These are phyloP conservation scores for Lissonota sp. DNA, from an alignment of 2,888 invertebrate species.

Conservation along the genomic window DNA sequence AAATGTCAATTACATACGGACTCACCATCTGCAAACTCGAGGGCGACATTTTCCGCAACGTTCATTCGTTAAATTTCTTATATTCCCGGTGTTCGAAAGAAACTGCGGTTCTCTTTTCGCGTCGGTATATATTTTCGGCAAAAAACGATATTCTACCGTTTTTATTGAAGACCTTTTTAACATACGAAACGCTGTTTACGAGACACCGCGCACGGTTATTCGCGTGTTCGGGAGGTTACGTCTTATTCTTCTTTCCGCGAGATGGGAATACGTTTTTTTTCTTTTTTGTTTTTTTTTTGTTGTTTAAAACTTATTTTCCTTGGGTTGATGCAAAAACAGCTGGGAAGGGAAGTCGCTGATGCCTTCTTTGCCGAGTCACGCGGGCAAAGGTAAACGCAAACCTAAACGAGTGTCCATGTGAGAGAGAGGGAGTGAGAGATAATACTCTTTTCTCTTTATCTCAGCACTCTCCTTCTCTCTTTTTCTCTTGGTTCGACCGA, in stretches of 20 bases:
- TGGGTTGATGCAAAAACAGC: constrained; percentile 43
- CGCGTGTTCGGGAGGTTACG: constrained; percentile 61
- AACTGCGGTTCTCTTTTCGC: too few relatives aligned
- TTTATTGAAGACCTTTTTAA: constrained; percentile 61
- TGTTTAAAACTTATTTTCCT: constrained; percentile 59
- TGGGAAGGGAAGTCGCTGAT: constrained; percentile 53
- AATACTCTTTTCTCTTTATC: background rate
- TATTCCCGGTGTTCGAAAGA: constrained; percentile 19
- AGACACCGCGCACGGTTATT: too few relatives aligned
- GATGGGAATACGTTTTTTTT: constrained; percentile 56
- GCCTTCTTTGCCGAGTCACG: constrained; percentile 54
- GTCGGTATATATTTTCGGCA: constrained; percentile 55
- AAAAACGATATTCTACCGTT: constrained; percentile 56
- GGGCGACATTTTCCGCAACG: constrained; percentile 9
- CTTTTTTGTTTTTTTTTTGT: too few relatives aligned
- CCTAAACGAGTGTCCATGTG: constrained; percentile 75
- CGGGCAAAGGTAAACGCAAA: constrained; percentile 72
- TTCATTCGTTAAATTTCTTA: constrained; percentile 44
- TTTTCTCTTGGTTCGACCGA: constrained; percentile 38
- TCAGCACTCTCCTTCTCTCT: constrained; percentile 8
- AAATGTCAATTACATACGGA: too few relatives aligned
- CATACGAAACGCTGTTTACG: constrained; percentile 61
- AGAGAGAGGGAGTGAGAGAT: too few relatives aligned
- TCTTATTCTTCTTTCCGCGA: constrained; percentile 67
- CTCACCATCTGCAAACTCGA: too few relatives aligned